Evolutionary conservation across 2,113 vertebrate genomes (phyloP), one percentile per base, ranked within the genome.

Genomic region (Mugil cephalus): DNA sequence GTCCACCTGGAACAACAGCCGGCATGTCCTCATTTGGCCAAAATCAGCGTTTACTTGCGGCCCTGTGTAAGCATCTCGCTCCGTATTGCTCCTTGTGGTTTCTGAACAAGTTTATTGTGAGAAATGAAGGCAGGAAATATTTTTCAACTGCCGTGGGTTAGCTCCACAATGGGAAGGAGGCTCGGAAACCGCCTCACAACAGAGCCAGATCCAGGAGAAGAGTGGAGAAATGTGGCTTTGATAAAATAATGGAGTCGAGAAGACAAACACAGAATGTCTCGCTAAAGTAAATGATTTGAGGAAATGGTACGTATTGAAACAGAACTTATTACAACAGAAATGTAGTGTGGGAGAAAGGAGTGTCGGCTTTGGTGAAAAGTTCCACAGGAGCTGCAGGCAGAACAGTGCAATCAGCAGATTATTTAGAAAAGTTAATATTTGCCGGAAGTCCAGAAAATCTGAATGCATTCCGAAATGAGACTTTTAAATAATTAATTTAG

Each of bases 91-190:
- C 87, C 68, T 74, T 62, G 80, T 88, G 80, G 79, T 89, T 91
- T 85, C 61, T 77, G 69, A 58, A 74, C 65, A 80, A 53, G 84
- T 89, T 89, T 90, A 82, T 84, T 85, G 86, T 90, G 82, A 89
- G 72, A 88, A 87, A 90, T 77, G 77, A 91, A 90, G 85, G 76
- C 83, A 87, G 88, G 92, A 93, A 90, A 89, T 91, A 87, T 90
- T 91, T 91, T 87, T 84, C 68, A 54, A 75, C 65, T 77, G 81
- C 85, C 71, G 84, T 50, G 69, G 84, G 86, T 91, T 79, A 84
- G 74, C 65, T 69, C 77, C 79, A 70, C 71, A 77, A 77, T 5
- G 24, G 5, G 45, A 65, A 86, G 40, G 34, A 72, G 81, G 69
- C 48, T 52, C 21, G 50, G 59, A 86, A 78, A 75, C 43, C 30